Evolutionary conservation across 2,113 vertebrate species (phyloP), one percentile per base, ranked within the genome.

Genomic region (Pelusios castaneus): DNA sequence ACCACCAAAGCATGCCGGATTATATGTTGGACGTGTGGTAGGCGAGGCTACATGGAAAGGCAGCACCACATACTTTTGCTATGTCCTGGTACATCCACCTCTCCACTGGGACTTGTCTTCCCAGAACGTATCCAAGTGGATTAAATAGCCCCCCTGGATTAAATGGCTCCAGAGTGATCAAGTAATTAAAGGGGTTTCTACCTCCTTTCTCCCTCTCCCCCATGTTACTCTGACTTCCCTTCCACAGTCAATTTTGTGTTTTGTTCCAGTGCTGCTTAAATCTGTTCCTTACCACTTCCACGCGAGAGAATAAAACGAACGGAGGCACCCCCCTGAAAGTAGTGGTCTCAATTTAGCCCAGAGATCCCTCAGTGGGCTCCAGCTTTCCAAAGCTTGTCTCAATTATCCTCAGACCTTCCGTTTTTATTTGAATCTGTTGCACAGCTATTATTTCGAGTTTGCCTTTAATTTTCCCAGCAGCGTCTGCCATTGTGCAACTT

Each of bases 131-230:
- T 13, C 41, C 12, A 25, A 14, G 24, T 45, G 73, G 25, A 45
- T 76, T 16, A 76, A 27, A 45, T 45, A 10, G 6, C 47, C 24
- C 8, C 19, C 5, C 54, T 6, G 3, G 1, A 6, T 5, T 34
- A 56, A 56, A 82, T 63, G 21, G 47, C 2, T 1, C n/a, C 52
- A 27, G 2, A 13, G 9, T 11, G 85, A 67, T 75, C 52, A 6
- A 3, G 2, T 2, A 0, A 16, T 13, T 8, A 38, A n/a, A 10
- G 2, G 4, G 6, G 2, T 67, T 4, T 55, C 73, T n/a, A 27
- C 19, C 6, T 5, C 41, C 29, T 41, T 14, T 43, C 41, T 27
- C 38, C 4, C 6, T 21, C 38, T 24, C 11, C 16, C 56, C 10
- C 70, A 4, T 49, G 31, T 16, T 22, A 17, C 6, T 4, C 34